A percentile compares a stretch with the other conserved stretches of the same genome.
phyloP scores from a whole-genome alignment of 1,140 invertebrate genomes.

The Hesperophylax magnus region DNA sequence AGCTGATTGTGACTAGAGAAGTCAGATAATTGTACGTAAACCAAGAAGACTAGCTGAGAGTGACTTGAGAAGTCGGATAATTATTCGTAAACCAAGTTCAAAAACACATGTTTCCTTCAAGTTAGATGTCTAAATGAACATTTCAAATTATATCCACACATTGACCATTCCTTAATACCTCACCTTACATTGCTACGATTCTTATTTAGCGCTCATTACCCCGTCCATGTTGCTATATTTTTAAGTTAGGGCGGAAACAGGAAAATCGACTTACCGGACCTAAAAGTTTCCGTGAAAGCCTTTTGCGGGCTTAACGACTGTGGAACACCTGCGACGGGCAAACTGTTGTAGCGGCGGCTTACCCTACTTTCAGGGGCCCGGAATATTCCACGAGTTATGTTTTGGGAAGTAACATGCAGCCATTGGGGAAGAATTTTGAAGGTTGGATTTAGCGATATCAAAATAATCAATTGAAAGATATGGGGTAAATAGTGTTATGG shows the following conservation, averaged over 20 bases:
- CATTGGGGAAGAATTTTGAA: too few relatives aligned
- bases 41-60: too few relatives aligned
- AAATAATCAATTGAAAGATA: too few relatives aligned
- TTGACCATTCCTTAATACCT: background rate
- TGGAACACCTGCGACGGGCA: constrained; percentile 20
- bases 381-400: background rate
- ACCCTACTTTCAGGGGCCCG: background rate
- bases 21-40: too few relatives aligned
- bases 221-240: background rate
- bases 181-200: background rate
- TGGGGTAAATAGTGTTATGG: too few relatives aligned
- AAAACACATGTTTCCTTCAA: too few relatives aligned
- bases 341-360: constrained; percentile 10
- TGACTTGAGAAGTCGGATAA: too few relatives aligned
- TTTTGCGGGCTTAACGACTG: constrained; percentile 20
- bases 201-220: background rate
- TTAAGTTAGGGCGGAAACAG: background rate
- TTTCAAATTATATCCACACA: background rate
- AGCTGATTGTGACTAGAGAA: too few relatives aligned
- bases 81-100: too few relatives aligned
- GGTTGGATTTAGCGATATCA: too few relatives aligned
- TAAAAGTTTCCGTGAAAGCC: constrained; percentile 26
- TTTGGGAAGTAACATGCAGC: too few relatives aligned
- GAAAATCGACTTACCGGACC: constrained; percentile 9
- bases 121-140: background rate